phyloP scores from a whole-genome alignment of 2,797 vertebrate species.

The Sternotherus odoratus region DNA sequence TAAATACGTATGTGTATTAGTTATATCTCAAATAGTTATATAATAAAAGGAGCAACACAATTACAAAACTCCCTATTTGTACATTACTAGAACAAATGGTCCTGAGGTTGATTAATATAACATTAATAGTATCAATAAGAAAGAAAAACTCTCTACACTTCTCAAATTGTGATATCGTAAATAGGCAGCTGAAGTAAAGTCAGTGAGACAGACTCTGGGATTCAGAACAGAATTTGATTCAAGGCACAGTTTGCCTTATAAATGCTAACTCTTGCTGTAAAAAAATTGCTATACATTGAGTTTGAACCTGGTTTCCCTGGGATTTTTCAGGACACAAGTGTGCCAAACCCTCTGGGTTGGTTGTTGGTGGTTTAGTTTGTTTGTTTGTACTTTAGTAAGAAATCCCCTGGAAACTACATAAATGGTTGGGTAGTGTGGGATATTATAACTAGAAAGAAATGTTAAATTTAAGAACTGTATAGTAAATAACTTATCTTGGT shows the following conservation, averaged over 20 bases:
- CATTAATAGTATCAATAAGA: conserved; percentile 17
- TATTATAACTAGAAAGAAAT: conserved; percentile 37
- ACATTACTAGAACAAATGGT: neutral
- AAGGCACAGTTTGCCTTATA: neutral
- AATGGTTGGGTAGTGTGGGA: neutral
- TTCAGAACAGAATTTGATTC: neutral
- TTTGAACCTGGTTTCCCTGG: neutral
- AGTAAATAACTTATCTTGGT: conserved; percentile 16
- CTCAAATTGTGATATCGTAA: neutral
- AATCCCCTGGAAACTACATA: neutral
- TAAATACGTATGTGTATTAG: neutral
- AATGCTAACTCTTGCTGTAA: neutral
- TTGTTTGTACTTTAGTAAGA: neutral
- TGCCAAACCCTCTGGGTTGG: neutral
- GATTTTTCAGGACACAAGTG: neutral
- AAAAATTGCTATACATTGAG: neutral
- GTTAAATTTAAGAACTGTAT: neutral
- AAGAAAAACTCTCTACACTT: neutral
- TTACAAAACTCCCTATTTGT: neutral
- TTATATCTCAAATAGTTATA: neutral
- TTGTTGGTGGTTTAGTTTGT: neutral
- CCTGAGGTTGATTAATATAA: neutral
- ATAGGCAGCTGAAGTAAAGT: neutral
- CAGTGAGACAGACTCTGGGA: neutral
- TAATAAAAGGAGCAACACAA: neutral